Conservation (phyloP, 2,113 vertebrate genomes). For the Microcebus ravelobensis region DNA sequence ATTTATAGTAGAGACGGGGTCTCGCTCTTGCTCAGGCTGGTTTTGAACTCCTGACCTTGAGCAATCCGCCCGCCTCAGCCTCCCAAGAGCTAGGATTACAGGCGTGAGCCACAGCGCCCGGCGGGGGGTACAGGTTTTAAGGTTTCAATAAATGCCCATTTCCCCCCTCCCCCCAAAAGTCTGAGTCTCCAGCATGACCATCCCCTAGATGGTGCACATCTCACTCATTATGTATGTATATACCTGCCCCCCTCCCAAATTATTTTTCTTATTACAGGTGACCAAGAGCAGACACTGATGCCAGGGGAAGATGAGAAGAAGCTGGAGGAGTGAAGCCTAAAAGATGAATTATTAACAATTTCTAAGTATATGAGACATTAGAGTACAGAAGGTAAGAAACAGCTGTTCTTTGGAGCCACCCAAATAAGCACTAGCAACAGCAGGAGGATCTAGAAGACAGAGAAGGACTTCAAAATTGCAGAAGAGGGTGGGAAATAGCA, state of each 20-base stretch:
- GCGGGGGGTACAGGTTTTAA: too few species aligned
- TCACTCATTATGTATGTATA: too few species aligned
- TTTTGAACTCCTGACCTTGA: too few species aligned
- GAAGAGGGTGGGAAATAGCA: not conserved
- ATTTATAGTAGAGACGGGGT: too few species aligned
- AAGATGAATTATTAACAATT: conserved; percentile 32
- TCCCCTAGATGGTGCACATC: too few species aligned
- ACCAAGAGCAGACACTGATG: not conserved
- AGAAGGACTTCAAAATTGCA: not conserved
- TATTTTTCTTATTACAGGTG: conserved; percentile 12
- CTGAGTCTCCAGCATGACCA: too few species aligned
- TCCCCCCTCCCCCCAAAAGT: too few species aligned
- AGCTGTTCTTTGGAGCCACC: not conserved
- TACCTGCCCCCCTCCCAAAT: not conserved
- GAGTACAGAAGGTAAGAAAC: not conserved
- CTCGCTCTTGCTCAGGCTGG: too few species aligned
- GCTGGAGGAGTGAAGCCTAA: not conserved
- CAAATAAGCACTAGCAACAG: not conserved
- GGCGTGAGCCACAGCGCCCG: too few species aligned
- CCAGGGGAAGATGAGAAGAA: not conserved
- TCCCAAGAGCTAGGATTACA: too few species aligned
- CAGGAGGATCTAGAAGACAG: not conserved
- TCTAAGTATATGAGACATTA: not conserved
- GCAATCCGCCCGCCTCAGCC: too few species aligned
- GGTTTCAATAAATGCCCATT: too few species aligned